These are phyloP conservation scores for Syngnathus acus DNA, from an alignment of 2,797 vertebrate genomes.

Conservation along the genomic window DNA sequence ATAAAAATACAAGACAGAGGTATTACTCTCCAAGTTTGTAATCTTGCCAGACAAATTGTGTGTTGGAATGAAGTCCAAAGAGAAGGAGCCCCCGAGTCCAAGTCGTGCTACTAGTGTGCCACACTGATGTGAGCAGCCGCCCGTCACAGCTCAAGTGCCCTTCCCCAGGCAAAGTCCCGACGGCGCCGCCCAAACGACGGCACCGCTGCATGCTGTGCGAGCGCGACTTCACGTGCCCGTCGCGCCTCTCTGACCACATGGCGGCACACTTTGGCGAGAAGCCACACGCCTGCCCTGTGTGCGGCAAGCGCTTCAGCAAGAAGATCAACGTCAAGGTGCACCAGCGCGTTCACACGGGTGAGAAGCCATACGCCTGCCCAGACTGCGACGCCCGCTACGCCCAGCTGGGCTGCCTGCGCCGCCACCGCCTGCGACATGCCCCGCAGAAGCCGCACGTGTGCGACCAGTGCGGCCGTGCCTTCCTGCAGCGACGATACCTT, in stretches of 20 bases:
- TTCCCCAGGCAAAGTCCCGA: background rate
- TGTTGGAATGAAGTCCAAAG: too few relatives aligned
- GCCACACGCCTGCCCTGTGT: constrained; percentile 39
- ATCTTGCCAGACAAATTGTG: too few relatives aligned
- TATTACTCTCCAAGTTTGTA: too few relatives aligned
- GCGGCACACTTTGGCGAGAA: constrained; percentile 30
- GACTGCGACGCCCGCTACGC: constrained; percentile 44
- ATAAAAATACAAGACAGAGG: too few relatives aligned
- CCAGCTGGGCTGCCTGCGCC: constrained; percentile 37
- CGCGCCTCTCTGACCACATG: constrained; percentile 42
- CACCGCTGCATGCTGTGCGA: constrained; percentile 33
- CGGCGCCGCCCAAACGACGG: background rate
- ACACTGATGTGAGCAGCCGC: too few relatives aligned
- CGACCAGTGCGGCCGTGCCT: constrained; percentile 36
- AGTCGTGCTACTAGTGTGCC: too few relatives aligned
- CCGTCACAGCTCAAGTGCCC: background rate
- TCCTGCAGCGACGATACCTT: constrained; percentile 39
- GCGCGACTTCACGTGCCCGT: constrained; percentile 30
- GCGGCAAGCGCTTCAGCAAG: constrained; percentile 43
- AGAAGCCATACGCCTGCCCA: constrained; percentile 45
- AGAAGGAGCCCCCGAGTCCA: too few relatives aligned
- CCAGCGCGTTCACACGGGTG: constrained; percentile 43
- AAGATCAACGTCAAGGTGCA: constrained; percentile 38
- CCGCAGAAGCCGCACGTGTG: constrained; percentile 34
- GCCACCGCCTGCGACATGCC: constrained; percentile 40